These are phyloP conservation scores for Ips nitidus DNA, from an alignment of 1,140 invertebrate species.

Conservation along the genomic window DNA sequence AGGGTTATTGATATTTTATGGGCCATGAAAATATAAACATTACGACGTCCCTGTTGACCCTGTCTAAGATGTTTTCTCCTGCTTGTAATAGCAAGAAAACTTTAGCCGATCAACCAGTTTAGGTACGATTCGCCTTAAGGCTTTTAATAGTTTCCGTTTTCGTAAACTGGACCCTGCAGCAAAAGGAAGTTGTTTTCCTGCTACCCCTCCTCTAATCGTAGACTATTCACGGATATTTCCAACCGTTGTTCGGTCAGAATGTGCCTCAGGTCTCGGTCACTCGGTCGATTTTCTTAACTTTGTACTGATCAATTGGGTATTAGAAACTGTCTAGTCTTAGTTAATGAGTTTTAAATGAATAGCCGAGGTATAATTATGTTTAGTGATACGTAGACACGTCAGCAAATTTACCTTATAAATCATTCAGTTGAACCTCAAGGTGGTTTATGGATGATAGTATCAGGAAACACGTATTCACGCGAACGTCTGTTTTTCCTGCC, in stretches of 20 bases:
- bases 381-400: conserved; percentile 19
- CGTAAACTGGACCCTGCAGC: conserved; percentile 42
- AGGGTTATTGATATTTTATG: conserved; percentile 25
- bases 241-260: conserved; percentile 32
- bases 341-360: not conserved
- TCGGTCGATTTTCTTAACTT: conserved; percentile 39
- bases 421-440: conserved; percentile 27
- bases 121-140: conserved; percentile 30
- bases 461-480: conserved; percentile 20
- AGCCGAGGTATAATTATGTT: not conserved
- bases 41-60: not conserved
- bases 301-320: conserved; percentile 39
- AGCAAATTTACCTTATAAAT: conserved; percentile 34
- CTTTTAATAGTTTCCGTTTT: conserved; percentile 47
- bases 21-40: not conserved
- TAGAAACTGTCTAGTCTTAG: not conserved
- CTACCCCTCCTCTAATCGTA: conserved; percentile 42
- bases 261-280: conserved; percentile 39
- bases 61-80: not conserved
- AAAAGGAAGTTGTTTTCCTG: conserved; percentile 24
- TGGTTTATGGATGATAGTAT: conserved; percentile 18
- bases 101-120: not conserved
- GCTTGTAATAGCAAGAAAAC: not conserved
- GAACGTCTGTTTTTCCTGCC: conserved; percentile 25
- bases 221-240: conserved; percentile 42